These are phyloP conservation scores for Pissodes strobi DNA, from an alignment of 1,140 invertebrate genomes.

Conservation along the genomic window DNA sequence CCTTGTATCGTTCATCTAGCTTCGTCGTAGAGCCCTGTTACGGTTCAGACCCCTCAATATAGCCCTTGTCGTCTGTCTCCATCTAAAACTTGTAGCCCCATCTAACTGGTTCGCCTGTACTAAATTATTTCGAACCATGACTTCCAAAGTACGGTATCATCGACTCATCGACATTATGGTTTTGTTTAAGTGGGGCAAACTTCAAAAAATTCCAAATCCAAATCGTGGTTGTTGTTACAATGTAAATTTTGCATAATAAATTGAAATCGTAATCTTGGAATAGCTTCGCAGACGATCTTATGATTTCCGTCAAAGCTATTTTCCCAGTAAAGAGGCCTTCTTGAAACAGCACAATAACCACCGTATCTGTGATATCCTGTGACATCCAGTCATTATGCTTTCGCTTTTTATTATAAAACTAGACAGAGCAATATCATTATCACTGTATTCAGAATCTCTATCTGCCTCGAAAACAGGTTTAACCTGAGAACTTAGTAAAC, in stretches of 20 bases:
- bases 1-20: too few relatives aligned
- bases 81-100: too few relatives aligned
- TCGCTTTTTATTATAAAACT: constrained; percentile 1
- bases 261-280: constrained; percentile 41
- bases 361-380: constrained; percentile 17
- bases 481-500: too few relatives aligned
- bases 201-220: constrained; percentile 16
- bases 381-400: constrained; percentile 5
- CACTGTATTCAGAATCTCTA: too few relatives aligned
- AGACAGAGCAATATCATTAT: not conserved
- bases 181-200: constrained; percentile 2
- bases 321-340: constrained; percentile 44
- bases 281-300: constrained; percentile 36
- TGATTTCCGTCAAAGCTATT: constrained; percentile 37
- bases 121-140: constrained; percentile 41
- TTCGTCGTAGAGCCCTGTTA: constrained; percentile 31
- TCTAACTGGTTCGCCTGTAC: constrained; percentile 40
- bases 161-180: constrained; percentile 45
- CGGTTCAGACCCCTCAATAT: constrained; percentile 28
- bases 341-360: too few relatives aligned
- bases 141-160: constrained; percentile 50
- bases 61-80: constrained; percentile 12
- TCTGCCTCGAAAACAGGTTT: too few relatives aligned
- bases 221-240: constrained; percentile 46
- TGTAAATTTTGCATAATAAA: constrained; percentile 42